Conservation (phyloP, 1,140 invertebrate species). For the Drosophila murphyi region DNA sequence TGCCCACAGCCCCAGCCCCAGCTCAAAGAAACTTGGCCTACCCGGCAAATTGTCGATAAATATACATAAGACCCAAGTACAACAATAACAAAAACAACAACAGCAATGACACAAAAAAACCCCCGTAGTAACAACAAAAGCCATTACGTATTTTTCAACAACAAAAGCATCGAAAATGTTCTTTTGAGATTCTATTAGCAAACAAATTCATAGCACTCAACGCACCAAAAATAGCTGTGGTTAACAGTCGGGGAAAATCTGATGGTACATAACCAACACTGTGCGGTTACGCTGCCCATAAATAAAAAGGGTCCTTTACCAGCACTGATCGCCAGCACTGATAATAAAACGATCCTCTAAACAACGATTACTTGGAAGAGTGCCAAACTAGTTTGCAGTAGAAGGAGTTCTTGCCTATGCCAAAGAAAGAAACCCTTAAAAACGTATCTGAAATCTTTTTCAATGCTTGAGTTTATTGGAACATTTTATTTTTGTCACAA, state of each 20-base stretch:
- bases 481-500: neutral
- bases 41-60: conserved; percentile 53
- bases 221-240: conserved; percentile 40
- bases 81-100: conserved; percentile 18
- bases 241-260: conserved; percentile 2
- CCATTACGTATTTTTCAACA: conserved; percentile 45
- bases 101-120: neutral
- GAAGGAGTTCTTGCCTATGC: neutral
- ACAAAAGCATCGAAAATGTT: conserved; percentile 65
- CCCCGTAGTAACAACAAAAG: conserved; percentile 40
- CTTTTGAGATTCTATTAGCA: conserved; percentile 77
- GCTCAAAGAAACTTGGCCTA: conserved; percentile 7
- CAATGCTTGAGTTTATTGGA: neutral
- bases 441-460: neutral
- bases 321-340: conserved; percentile 44
- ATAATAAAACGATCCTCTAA: conserved; percentile 56
- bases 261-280: conserved; percentile 44
- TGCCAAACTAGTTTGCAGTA: conserved; percentile 20
- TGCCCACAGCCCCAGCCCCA: conserved; percentile 40
- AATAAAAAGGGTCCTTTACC: conserved; percentile 13
- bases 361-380: conserved; percentile 9
- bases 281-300: conserved; percentile 23
- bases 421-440: neutral
- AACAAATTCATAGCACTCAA: conserved; percentile 64
- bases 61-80: conserved; percentile 48